Base-by-base conservation (phyloP, 2,797 vertebrate species). In the Huso huso region DNA sequence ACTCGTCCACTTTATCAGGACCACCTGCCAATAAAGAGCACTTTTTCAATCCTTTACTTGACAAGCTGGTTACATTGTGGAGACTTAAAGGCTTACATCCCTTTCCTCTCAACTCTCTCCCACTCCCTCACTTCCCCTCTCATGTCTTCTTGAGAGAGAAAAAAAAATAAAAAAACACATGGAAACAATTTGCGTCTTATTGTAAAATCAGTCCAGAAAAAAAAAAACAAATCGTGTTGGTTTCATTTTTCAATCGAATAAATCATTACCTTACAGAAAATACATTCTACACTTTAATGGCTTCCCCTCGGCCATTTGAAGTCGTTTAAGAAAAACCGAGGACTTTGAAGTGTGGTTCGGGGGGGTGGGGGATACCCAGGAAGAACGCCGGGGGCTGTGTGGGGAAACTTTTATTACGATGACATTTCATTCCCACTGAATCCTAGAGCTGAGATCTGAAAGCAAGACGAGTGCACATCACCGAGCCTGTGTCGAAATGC, bases 231-330 rank as follows among this genome's bases (percentile, higher is more conserved):
- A 81, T 83, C 82, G 81, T 81, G 79, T 86, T 73, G 81, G 84
- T 86, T 88, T 87, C 78, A 85, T 84, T 86, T 89, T 87, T 86
- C 84, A 86, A 85, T 89, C 84, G 85, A 87, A 87, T 88, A 88
- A 88, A 89, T 89, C 85, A 88, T 66, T 48, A 76, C 81, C 78
- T 82, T 78, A 81, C 79, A 84, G 83, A 86, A 85, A 87, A 88
- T 88, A 83, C 79, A 85, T 86, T 83, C 80, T 85, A 80, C 79
- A 76, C 83, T 83, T 83, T 86, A 84, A 88, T 79, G 82, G 80
- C 73, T 78, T 82, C 81, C 79, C 73, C 69, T 18, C 15, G 1
- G 70, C 81, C 70, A 76, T 88, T 88, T 90, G 82, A 87, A 86
- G 86, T 87, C 76, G 67, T 74, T 76, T 68, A 63, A 76, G 15